phyloP scores from a whole-genome alignment of 2,888 invertebrate genomes.

The Ectobius pallidus region DNA sequence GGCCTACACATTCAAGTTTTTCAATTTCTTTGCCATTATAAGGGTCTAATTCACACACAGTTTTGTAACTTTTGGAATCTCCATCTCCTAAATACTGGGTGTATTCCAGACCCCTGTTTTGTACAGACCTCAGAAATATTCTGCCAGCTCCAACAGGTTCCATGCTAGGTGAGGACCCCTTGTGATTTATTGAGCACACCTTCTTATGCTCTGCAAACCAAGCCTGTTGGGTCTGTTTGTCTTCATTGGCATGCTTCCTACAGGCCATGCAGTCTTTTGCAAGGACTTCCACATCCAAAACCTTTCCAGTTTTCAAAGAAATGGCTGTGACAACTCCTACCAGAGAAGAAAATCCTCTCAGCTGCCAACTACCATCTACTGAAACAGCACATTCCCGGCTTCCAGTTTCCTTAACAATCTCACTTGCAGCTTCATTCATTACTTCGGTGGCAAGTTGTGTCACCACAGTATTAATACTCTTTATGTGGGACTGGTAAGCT shows the following conservation, averaged over 20 bases:
- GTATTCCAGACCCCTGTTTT: not conserved
- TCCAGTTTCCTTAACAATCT: not conserved
- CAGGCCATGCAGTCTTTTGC: no score
- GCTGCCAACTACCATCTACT: not conserved
- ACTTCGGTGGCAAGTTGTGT: not conserved
- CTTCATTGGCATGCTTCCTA: no score
- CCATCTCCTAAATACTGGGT: not conserved
- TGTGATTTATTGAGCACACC: no score
- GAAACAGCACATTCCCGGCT: not conserved
- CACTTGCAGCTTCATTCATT: not conserved
- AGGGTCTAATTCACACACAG: not conserved
- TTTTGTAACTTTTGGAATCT: not conserved
- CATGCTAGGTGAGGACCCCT: no score
- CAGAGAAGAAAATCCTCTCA: not conserved
- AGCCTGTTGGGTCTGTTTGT: no score
- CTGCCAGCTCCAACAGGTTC: no score
- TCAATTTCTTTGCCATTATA: slow-evolving; percentile 1
- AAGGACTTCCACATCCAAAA: not conserved
- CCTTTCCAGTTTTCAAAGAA: not conserved
- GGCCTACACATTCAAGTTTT: slow-evolving; percentile 7
- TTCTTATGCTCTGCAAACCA: no score
- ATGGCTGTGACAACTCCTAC: not conserved
- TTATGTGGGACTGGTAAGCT: not conserved
- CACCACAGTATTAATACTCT: not conserved
- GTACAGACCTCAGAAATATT: not conserved